These are phyloP conservation scores for Catocala sponsa DNA, from an alignment of 2,888 invertebrate genomes.

Conservation along the genomic window DNA sequence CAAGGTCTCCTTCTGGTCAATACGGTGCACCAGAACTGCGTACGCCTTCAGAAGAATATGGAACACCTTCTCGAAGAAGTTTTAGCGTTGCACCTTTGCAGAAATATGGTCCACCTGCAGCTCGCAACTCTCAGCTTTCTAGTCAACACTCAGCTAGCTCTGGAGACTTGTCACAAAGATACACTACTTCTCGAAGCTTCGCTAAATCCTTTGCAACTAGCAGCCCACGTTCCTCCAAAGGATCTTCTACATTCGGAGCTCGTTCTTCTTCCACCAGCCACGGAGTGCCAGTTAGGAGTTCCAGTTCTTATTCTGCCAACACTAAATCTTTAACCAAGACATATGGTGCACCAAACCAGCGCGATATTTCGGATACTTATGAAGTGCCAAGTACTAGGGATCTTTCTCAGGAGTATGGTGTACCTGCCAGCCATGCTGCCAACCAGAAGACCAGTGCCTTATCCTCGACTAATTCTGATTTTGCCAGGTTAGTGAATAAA, in stretches of 20 bases:
- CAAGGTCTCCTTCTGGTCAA: constrained; percentile 52
- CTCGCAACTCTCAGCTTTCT: constrained; percentile 46
- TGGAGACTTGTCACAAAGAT: constrained; percentile 55
- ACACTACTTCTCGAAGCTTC: constrained; percentile 63
- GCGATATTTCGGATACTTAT: constrained; percentile 61
- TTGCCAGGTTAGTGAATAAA: constrained; percentile 50
- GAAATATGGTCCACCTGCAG: constrained; percentile 59
- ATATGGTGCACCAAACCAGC: constrained; percentile 60
- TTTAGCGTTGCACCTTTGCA: constrained; percentile 54
- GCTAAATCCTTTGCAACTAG: constrained; percentile 55
- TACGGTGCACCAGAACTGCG: constrained; percentile 62
- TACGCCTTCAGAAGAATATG: constrained; percentile 63
- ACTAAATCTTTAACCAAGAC: constrained; percentile 33
- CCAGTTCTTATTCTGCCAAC: constrained; percentile 31
- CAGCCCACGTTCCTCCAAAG: constrained; percentile 28
- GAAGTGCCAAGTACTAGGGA: constrained; percentile 74
- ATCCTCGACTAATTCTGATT: constrained; percentile 67
- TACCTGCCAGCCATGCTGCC: constrained; percentile 66
- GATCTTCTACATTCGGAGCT: constrained; percentile 55
- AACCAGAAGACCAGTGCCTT: constrained; percentile 72
- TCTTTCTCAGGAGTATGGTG: constrained; percentile 80
- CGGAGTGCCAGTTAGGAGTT: constrained; percentile 34
- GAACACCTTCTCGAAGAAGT: constrained; percentile 57
- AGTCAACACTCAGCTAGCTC: constrained; percentile 52
- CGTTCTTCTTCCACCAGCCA: constrained; percentile 39